A percentile compares a stretch with the other conserved stretches of the same genome.
phyloP scores from a whole-genome alignment of 2,888 invertebrate genomes.

The Seira ritae region DNA sequence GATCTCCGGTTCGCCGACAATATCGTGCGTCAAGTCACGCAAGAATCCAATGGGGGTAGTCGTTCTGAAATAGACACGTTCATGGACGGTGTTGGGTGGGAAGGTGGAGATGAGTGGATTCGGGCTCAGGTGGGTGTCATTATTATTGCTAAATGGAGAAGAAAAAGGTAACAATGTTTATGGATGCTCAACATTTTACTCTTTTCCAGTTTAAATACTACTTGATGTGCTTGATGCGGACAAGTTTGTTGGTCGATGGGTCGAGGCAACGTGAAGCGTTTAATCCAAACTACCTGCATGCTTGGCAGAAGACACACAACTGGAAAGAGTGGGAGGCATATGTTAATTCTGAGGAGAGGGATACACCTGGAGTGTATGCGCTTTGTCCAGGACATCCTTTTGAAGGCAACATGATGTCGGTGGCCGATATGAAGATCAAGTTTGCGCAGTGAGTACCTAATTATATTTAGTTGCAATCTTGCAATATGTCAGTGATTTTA shows the following conservation, averaged over 20 bases:
- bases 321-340: slow-evolving; percentile 89
- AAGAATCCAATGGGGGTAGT: slow-evolving; percentile 76
- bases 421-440: slow-evolving; percentile 94
- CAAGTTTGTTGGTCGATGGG: slow-evolving; percentile 82
- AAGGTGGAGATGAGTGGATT: slow-evolving; percentile 98
- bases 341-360: slow-evolving; percentile 77
- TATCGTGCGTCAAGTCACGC: slow-evolving; percentile 85
- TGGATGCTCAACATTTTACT: too few species aligned
- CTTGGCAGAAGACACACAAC: slow-evolving; percentile 92
- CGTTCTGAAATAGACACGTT: slow-evolving; percentile 81
- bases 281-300: slow-evolving; percentile 87
- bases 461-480: too few species aligned
- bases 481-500: too few species aligned
- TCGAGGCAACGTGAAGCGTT: slow-evolving; percentile 82
- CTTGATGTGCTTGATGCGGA: slow-evolving; percentile 86
- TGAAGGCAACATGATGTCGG: slow-evolving; percentile 94
- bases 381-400: slow-evolving; percentile 91
- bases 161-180: too few species aligned
- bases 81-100: slow-evolving; percentile 86
- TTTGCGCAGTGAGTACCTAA: slow-evolving; percentile 87
- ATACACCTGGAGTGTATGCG: slow-evolving; percentile 79
- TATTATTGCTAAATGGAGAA: slow-evolving; percentile 85
- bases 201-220: slow-evolving; percentile 71
- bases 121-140: slow-evolving; percentile 96
- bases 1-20: slow-evolving; percentile 97